These are phyloP conservation scores for Iphiclides podalirius DNA, from an alignment of 2,888 invertebrate species.

Conservation along the genomic window DNA sequence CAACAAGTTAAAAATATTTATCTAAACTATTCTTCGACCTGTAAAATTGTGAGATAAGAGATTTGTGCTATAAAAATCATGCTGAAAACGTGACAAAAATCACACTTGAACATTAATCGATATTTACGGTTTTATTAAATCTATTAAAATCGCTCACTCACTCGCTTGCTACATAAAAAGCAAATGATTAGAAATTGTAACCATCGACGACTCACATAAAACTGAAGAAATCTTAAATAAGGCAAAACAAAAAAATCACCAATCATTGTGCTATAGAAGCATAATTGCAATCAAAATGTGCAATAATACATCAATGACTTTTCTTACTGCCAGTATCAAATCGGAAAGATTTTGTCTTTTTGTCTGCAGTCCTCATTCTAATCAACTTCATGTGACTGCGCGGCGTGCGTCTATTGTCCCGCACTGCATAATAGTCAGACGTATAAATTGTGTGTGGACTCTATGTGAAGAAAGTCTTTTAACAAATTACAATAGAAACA, in stretches of 20 bases:
- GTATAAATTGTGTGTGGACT: constrained; percentile 40
- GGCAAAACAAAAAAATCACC: not conserved
- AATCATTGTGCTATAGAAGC: constrained; percentile 14
- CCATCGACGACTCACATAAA: constrained; percentile 4
- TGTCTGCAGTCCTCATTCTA: constrained; percentile 81
- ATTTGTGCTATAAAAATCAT: constrained; percentile 6
- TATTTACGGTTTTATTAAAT: not conserved
- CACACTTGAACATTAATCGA: not conserved
- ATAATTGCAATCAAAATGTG: constrained; percentile 25
- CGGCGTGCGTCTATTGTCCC: constrained; percentile 67
- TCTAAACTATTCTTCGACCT: too few species aligned
- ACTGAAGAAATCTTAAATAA: not conserved
- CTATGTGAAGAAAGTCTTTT: constrained; percentile 2
- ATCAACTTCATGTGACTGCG: constrained; percentile 83
- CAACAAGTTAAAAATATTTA: too few species aligned
- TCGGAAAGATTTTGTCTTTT: constrained; percentile 78
- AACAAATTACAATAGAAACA: constrained; percentile 8
- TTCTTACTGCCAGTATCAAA: constrained; percentile 83
- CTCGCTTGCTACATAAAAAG: constrained; percentile 1
- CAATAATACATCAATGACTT: constrained; percentile 28
- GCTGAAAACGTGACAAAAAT: constrained; percentile 8
- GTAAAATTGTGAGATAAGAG: too few species aligned
- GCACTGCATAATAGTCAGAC: constrained; percentile 60
- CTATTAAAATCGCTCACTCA: not conserved
- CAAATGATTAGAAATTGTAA: constrained; percentile 5